Base-by-base conservation (phyloP, 2,797 vertebrate genomes). In the Melanogrammus aeglefinus region DNA sequence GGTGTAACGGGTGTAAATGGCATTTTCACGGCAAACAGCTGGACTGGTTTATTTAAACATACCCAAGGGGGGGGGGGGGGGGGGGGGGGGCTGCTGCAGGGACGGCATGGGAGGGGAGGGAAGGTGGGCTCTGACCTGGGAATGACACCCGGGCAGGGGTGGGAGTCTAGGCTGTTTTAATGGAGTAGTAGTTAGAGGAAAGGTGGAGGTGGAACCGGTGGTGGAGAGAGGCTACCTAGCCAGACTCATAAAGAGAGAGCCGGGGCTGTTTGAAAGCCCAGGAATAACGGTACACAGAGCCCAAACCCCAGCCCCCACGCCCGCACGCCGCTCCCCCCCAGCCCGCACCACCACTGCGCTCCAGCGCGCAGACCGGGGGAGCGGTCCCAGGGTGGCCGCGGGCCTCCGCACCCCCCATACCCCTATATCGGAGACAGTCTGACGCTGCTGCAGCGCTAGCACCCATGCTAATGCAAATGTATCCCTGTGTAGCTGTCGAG, bases 31-130 rank as follows among this genome's bases (percentile, higher is more conserved):
- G 94, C 94, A 95, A 96, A 96, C 95, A 97, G 95, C 95, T 96
- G 95, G 95, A 95, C 93, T 92, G 94, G 94, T 96, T 96, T 96
- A 95, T 96, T 96, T 96, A 96, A 97, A 96, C 95, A 95, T 94
- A 94, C 94, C 93, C 88, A 92, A 91, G 91, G 90, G 90, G 86
- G 88, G 85, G 89, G 21, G 47, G 21, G n/a, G n/a, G n/a, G n/a
- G n/a, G n/a, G 47, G 16, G 16, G 47, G 47, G 13, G 14, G 16
- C 4, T 51, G 47, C 16, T 51, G 47, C 14, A 14, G 14, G 47
- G 47, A 1, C 3, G 47, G 47, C 14, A 3, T 51, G 47, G 72
- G 38, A n/a, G n/a, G 2, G 21, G n/a, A 14, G 38, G 2, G 63
- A 1, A 27, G 35, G 2, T 6, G 18, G 4, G 31, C 1, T 89